Conservation (phyloP, 2,113 vertebrate species). For the Phycodurus eques region DNA sequence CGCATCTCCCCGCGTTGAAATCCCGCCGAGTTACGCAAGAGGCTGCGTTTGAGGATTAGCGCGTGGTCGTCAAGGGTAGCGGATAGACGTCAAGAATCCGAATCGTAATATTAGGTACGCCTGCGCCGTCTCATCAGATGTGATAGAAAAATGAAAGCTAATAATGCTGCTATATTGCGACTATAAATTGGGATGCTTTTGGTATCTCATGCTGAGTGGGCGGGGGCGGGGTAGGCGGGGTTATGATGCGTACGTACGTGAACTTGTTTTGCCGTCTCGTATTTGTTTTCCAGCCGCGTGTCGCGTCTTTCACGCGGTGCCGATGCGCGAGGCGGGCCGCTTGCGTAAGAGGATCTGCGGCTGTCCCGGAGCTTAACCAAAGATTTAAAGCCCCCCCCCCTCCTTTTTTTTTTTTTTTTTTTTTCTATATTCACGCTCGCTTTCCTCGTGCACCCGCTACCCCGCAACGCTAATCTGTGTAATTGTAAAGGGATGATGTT, state of each 20-base stretch:
- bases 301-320: background rate
- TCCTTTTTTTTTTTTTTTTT: conserved; percentile 38
- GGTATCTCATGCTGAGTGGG: too few relatives aligned
- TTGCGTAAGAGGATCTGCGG: conserved; percentile 74
- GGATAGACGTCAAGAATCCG: conserved; percentile 51
- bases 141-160: background rate
- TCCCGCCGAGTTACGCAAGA: conserved; percentile 63
- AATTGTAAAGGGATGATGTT: conserved; percentile 44
- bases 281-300: conserved; percentile 7
- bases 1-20: conserved; percentile 46
- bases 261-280: background rate
- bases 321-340: conserved; percentile 43
- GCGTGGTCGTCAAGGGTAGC: conserved; percentile 53
- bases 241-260: background rate
- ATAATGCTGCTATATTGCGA: background rate
- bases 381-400: conserved; percentile 58
- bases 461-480: conserved; percentile 48
- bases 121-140: background rate
- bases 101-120: background rate
- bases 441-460: conserved; percentile 12
- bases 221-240: too few relatives aligned
- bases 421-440: conserved; percentile 11
- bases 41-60: conserved; percentile 63
- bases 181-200: background rate
- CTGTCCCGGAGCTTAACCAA: conserved; percentile 69